phyloP scores from a whole-genome alignment of 2,888 invertebrate species.

The Caenorhabditis angaria region DNA sequence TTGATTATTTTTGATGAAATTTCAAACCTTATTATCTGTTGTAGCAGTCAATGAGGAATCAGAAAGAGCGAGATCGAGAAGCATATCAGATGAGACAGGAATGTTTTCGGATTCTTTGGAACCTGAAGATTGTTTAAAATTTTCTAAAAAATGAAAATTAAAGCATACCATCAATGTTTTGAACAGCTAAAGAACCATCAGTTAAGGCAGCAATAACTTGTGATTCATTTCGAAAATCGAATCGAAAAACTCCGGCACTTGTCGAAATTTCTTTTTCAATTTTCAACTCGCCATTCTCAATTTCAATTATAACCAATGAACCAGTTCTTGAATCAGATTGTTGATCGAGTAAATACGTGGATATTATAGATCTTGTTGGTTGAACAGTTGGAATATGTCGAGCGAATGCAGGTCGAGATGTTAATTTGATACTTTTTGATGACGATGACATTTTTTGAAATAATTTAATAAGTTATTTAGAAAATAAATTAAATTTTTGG shows the following conservation, averaged over 20 bases:
- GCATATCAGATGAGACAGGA: conserved; percentile 45
- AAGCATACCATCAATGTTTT: conserved; percentile 22
- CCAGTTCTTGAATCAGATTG: conserved; percentile 33
- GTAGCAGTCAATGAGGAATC: conserved; percentile 29
- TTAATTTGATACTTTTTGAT: conserved; percentile 24
- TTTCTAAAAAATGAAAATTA: conserved; percentile 19
- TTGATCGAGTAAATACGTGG: conserved; percentile 53
- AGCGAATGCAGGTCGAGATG: conserved; percentile 54
- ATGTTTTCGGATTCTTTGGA: conserved; percentile 22
- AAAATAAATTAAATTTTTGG: conserved; percentile 7
- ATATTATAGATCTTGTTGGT: conserved; percentile 33
- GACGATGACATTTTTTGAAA: conserved; percentile 4
- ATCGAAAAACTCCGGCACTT: conserved; percentile 56
- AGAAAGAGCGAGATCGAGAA: conserved; percentile 43
- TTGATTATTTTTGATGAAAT: not conserved
- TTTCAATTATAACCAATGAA: conserved; percentile 25
- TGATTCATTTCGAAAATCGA: conserved; percentile 41
- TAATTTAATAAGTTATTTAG: not conserved
- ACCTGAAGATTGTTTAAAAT: conserved; percentile 23
- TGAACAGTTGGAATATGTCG: conserved; percentile 25
- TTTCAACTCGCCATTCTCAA: not conserved
- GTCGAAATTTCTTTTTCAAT: conserved; percentile 34
- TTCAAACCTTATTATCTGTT: conserved; percentile 42
- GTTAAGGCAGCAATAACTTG: conserved; percentile 46
- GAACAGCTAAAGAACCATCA: conserved; percentile 43